Conservation (phyloP, 1,140 invertebrate species). For the Brachionus sp. region DNA sequence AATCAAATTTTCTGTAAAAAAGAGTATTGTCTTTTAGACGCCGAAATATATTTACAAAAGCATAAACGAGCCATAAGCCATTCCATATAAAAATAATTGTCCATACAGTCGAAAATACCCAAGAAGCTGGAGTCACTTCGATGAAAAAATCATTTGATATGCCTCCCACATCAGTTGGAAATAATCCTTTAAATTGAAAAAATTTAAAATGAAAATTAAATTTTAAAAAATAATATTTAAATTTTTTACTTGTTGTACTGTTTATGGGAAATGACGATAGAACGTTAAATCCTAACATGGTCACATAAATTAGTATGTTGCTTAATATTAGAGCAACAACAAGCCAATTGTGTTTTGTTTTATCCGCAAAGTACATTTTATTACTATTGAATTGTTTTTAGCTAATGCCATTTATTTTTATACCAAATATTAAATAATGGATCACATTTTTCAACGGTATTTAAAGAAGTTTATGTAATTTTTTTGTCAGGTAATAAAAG, state of each 20-base stretch:
- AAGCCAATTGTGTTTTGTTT: conserved; percentile 33
- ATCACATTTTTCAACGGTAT: too few relatives aligned
- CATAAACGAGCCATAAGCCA: conserved; percentile 51
- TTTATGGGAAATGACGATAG: neutral
- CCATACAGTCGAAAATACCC: conserved; percentile 54
- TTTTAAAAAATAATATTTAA: neutral
- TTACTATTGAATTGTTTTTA: neutral
- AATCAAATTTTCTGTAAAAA: conserved; percentile 48
- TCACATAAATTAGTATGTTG: conserved; percentile 35
- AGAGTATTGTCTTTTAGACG: conserved; percentile 47
- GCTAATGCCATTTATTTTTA: too few relatives aligned
- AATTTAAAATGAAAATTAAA: neutral
- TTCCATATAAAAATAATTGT: conserved; percentile 54
- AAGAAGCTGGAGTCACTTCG: conserved; percentile 53
- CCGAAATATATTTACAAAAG: conserved; percentile 50
- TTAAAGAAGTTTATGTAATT: too few relatives aligned
- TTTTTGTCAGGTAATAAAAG: too few relatives aligned
- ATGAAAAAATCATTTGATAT: conserved; percentile 50
- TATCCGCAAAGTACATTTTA: conserved; percentile 1
- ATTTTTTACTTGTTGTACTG: neutral
- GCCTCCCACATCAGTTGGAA: conserved; percentile 49
- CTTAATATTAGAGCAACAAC: conserved; percentile 25
- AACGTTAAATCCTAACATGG: conserved; percentile 28
- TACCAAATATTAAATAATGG: too few relatives aligned
- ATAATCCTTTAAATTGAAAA: conserved; percentile 49